Evolutionary conservation across 1,140 invertebrate species (phyloP), one percentile per base, ranked within the genome.

Genomic region (Monomorium pharaonis): DNA sequence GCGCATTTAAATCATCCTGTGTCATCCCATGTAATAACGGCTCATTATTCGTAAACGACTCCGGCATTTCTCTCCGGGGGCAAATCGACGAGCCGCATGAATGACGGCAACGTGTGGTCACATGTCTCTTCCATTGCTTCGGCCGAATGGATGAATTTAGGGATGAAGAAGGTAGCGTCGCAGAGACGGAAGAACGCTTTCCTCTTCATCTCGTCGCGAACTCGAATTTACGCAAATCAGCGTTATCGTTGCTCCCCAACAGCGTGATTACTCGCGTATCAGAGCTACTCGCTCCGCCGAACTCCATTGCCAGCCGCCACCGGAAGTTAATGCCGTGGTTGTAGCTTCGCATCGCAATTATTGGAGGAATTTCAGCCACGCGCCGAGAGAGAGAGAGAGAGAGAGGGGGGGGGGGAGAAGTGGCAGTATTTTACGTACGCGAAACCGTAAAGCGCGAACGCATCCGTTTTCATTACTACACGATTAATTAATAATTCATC

Each of bases 401-500:
- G 62, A 44, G 37, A 42, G 63, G 44, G n/a, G 3, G 63, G 7
- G 63, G 44, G 63, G 24, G 16, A 60, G 4, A 78, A 30, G 63
- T 9, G 4, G 9, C 21, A 49, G 69, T 27, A 44, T 54, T 69
- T 54, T 27, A 69, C 30, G 14, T n/a, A 24, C 27, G 6, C 33
- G 58, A 60, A 47, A 47, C 21, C 14, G 2, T 78, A 51, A 51
- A 65, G 76, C 62, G 18, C 24, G 18, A 27, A 47, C 10, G 27
- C 12, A n/a, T 1, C 44, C 21, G 44, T 67, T 49, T 67, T 49
- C 44, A 78, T 80, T 56, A 54, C 51, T 54, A 51, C 56, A 56
- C 16, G 30, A 69, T 80, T 67, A 30, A 80, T 80, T 80, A 80
- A 80, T 80, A 80, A 80, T 80, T 80, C 63, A 80, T 69, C 49